Evolutionary conservation across 2,888 invertebrate genomes (phyloP), one percentile per base, ranked within the genome.

Genomic region (Lasius fuliginosus): DNA sequence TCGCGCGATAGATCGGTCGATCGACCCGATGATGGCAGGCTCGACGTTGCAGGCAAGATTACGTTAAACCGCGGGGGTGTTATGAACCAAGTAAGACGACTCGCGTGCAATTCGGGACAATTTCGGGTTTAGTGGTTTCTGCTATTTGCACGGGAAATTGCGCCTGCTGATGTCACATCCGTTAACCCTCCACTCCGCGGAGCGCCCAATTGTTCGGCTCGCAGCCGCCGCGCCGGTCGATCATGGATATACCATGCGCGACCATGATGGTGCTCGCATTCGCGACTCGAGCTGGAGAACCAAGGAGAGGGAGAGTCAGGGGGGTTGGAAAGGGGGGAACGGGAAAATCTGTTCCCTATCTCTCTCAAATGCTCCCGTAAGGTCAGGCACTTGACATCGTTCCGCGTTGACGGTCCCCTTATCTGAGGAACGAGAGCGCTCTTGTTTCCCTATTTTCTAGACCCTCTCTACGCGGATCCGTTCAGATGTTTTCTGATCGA

Each of bases 131-230:
- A 92, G 93, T 93, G 94, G 93, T 94, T 94, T 93, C 94, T 94
- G 93, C 94, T 94, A 94, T 94, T 94, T 94, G 93, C 92, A 89
- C 92, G 91, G 92, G 94, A 94, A 94, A 94, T 94, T 94, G 94
- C 94, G 92, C 93, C 93, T 93, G 94, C 94, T 94, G 94, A 94
- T 94, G 93, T 94, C 94, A 93, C 93, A 93, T 94, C 94, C 94
- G 94, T 92, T 92, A 92, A 90, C 91, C 92, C 92, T 87, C 90
- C 87, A 84, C 87, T 73, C 69, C 79, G 77, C 77, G 82, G 84
- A 90, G 79, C 88, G 85, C 89, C 87, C 92, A 89, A 92, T 92
- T 92, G 92, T 92, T 92, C 92, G 84, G 89, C 56, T 88, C 79
- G 87, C 87, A 73, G 86, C 79, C 82, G 67, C 84, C 42, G 88